Base-by-base conservation (phyloP, 2,888 invertebrate genomes). In the Acleris laterana region DNA sequence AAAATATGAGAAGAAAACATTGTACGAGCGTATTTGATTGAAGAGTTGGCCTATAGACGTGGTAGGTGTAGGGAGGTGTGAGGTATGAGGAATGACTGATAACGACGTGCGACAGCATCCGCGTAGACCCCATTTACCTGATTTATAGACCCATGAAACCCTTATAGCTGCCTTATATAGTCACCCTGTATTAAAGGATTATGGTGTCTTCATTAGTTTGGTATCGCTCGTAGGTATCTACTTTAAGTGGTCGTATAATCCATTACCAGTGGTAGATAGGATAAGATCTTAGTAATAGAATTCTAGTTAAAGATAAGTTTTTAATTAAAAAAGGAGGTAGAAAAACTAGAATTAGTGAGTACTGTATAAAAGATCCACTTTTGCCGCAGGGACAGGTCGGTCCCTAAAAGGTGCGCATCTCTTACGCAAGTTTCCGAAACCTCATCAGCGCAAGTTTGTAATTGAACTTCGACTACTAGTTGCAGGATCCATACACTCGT, bases 31-130 rank as follows among this genome's bases (percentile, higher is more conserved):
- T 52, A 46, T 66, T 62, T 66, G 66, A 66, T 66, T 66, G 66
- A 66, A 66, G 62, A 66, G 66, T 62, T 66, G 57, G 46, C 61
- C 61, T 66, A 57, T 62, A 32, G 38, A 62, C 48, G 64, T 62
- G 57, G 66, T 70, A 69, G 71, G 72, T 72, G 72, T 67, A 46
- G 38, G 38, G 13, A 38, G 38, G 38, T 38, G 71, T 69, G 71
- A 68, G 69, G 69, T 74, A 79, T 80, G 78, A 80, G 78, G 74
- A 75, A 82, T 82, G 80, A 78, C 74, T 81, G 83, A 82, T 84
- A 82, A 76, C 79, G 76, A 74, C 70, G 74, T 73, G 75, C 74
- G 77, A 78, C 77, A 73, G 75, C 77, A 72, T 77, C 79, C 79
- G 74, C 70, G 68, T 74, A 78, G 79, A 77, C 77, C 79, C 81